These are phyloP conservation scores for Lordiphosa collinella DNA, from an alignment of 1,140 invertebrate species.

Conservation along the genomic window DNA sequence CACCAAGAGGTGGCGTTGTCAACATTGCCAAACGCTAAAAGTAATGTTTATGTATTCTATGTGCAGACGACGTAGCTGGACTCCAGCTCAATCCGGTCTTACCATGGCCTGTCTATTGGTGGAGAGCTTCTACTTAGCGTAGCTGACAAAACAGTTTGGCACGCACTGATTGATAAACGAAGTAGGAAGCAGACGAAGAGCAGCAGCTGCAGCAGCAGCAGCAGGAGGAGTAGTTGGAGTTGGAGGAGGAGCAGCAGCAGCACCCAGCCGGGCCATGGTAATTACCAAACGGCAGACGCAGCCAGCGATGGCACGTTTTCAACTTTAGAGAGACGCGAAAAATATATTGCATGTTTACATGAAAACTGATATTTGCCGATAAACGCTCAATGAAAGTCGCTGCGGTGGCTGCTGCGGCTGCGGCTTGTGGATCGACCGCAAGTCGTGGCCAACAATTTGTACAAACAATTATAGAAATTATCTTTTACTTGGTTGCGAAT, in stretches of 20 bases:
- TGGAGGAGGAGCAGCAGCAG: slow-evolving; percentile 1
- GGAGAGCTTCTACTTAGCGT: slow-evolving; percentile 64
- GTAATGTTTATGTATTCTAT: slow-evolving; percentile 53
- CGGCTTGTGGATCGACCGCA: slow-evolving; percentile 24
- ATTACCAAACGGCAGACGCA: slow-evolving; percentile 25
- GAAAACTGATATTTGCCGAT: slow-evolving; percentile 72
- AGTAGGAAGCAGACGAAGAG: slow-evolving; percentile 22
- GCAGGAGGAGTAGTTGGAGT: not conserved
- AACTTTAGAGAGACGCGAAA: slow-evolving; percentile 57
- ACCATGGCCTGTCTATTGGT: slow-evolving; percentile 46
- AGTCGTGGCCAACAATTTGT: slow-evolving; percentile 73
- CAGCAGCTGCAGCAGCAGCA: not conserved
- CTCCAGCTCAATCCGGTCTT: slow-evolving; percentile 29
- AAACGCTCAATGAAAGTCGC: slow-evolving; percentile 74
- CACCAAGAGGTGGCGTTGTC: slow-evolving; percentile 52
- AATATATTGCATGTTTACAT: slow-evolving; percentile 77
- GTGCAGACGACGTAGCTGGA: slow-evolving; percentile 32
- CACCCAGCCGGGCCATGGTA: slow-evolving; percentile 21
- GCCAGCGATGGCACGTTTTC: slow-evolving; percentile 32
- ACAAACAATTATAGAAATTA: slow-evolving; percentile 78
- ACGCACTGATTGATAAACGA: slow-evolving; percentile 74
- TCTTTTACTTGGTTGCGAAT: slow-evolving; percentile 66
- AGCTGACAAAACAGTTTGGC: slow-evolving; percentile 73
- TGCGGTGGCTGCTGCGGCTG: slow-evolving; percentile 13
- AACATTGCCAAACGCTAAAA: slow-evolving; percentile 45